Percentiles rank a stretch among this genome's conserved stretches.
Conservation (phyloP, 1,140 invertebrate genomes). For the Capitella teleta region DNA sequence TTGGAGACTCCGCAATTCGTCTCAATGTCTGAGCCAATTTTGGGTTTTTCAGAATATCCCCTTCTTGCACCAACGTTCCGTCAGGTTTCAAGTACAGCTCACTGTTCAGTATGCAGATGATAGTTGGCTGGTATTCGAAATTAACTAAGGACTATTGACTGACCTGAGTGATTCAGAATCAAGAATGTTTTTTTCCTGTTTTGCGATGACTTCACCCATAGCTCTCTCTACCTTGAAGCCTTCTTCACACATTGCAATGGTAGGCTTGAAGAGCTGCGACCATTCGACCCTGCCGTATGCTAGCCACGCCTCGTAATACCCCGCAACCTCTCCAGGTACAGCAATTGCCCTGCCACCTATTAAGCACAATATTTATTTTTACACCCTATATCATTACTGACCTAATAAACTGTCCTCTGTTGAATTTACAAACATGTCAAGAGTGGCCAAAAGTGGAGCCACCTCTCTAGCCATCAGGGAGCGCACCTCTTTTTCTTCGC, state of each 20-base stretch:
- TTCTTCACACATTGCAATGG: slow-evolving; percentile 36
- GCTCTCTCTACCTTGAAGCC: no score
- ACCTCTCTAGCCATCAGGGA: slow-evolving; percentile 5
- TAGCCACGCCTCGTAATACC: slow-evolving; percentile 70
- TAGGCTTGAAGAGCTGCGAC: slow-evolving; percentile 65
- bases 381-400: not conserved
- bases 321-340: slow-evolving; percentile 80
- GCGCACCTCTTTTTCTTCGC: not conserved
- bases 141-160: no score
- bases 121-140: no score
- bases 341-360: slow-evolving; percentile 64
- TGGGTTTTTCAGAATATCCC: slow-evolving; percentile 12
- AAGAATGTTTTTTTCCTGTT: no score
- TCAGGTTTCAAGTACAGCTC: slow-evolving; percentile 11
- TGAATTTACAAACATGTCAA: slow-evolving; percentile 8
- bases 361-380: not conserved
- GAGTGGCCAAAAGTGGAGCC: not conserved
- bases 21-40: slow-evolving; percentile 8
- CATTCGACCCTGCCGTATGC: slow-evolving; percentile 62
- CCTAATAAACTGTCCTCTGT: not conserved
- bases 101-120: not conserved
- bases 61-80: slow-evolving; percentile 11
- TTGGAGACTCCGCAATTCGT: slow-evolving; percentile 50
- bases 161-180: no score
- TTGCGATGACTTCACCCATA: no score